phyloP scores from a whole-genome alignment of 2,888 invertebrate species.

The Allacma fusca region DNA sequence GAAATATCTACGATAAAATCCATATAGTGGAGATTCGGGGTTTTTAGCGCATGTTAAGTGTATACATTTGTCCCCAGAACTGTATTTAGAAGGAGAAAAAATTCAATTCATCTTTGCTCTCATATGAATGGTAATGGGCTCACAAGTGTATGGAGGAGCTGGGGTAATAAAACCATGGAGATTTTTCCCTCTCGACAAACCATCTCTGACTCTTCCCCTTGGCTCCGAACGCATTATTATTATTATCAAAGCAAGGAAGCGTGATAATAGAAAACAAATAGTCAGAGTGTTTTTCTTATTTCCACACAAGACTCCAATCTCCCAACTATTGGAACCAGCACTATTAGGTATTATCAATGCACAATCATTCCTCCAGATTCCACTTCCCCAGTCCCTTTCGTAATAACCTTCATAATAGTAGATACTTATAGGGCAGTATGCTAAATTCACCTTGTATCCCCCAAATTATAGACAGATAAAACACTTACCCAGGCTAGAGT shows the following conservation, averaged over 20 bases:
- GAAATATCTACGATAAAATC: no score
- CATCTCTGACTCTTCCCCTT: constrained; percentile 24
- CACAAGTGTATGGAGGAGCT: background rate
- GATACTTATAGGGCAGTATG: background rate
- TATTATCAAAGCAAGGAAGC: constrained; percentile 39
- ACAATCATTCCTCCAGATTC: background rate
- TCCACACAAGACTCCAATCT: constrained; percentile 22
- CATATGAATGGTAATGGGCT: constrained; percentile 18
- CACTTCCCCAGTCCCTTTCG: background rate
- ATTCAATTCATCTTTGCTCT: constrained; percentile 39
- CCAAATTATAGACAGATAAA: no score
- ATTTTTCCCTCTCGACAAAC: constrained; percentile 16
- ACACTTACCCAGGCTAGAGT: no score
- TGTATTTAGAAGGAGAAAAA: constrained; percentile 23
- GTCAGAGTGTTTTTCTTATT: constrained; percentile 42
- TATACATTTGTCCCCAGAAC: constrained; percentile 28
- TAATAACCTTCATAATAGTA: background rate
- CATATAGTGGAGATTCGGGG: background rate
- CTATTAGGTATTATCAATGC: constrained; percentile 32
- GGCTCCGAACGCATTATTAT: constrained; percentile 18
- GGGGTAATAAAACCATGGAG: constrained; percentile 17
- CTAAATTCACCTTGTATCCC: no score
- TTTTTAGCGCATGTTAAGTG: constrained; percentile 34
- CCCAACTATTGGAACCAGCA: background rate
- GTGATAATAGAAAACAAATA: constrained; percentile 46